A percentile compares a stretch with the other conserved stretches of the same genome.
Evolutionary conservation across 2,113 vertebrate genomes (phyloP).

Genomic region (Bufo gargarizans): DNA sequence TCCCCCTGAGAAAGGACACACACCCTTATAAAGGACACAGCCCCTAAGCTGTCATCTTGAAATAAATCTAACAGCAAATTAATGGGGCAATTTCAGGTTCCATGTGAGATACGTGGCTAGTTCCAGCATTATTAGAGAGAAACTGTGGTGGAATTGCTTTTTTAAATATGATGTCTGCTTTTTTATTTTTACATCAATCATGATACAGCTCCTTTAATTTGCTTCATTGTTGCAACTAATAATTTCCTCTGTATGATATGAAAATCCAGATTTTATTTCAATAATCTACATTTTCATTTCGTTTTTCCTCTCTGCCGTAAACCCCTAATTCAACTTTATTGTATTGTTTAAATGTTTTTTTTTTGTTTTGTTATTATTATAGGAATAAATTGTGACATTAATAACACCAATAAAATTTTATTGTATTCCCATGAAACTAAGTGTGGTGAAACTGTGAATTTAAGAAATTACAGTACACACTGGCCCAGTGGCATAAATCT

Average conservation of each 20-base stretch:
- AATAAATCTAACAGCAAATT: no score
- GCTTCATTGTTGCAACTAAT: slow-evolving; percentile 19
- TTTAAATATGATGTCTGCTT: no score
- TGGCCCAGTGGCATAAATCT: not conserved
- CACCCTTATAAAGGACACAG: no score
- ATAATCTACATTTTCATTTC: not conserved
- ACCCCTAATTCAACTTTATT: slow-evolving; percentile 29
- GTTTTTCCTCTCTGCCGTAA: not conserved
- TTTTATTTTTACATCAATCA: no score
- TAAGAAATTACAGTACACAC: slow-evolving; percentile 18
- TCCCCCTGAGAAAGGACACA: no score
- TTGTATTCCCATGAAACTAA: slow-evolving; percentile 15
- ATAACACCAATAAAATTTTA: slow-evolving; percentile 33
- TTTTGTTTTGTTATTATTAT: not conserved
- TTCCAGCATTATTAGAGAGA: no score
- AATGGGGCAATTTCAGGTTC: no score
- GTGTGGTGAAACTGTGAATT: slow-evolving; percentile 33
- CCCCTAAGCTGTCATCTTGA: no score
- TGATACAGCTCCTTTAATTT: not conserved
- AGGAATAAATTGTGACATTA: slow-evolving; percentile 39
- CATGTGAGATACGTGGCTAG: no score
- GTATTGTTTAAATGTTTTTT: slow-evolving; percentile 24
- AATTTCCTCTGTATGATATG: not conserved
- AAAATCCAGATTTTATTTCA: not conserved
- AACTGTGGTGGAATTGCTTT: no score